Percentiles rank a stretch among this genome's conserved stretches.
Evolutionary conservation across 2,113 vertebrate genomes (phyloP).

Genomic region (Apistogramma diplotaenia): DNA sequence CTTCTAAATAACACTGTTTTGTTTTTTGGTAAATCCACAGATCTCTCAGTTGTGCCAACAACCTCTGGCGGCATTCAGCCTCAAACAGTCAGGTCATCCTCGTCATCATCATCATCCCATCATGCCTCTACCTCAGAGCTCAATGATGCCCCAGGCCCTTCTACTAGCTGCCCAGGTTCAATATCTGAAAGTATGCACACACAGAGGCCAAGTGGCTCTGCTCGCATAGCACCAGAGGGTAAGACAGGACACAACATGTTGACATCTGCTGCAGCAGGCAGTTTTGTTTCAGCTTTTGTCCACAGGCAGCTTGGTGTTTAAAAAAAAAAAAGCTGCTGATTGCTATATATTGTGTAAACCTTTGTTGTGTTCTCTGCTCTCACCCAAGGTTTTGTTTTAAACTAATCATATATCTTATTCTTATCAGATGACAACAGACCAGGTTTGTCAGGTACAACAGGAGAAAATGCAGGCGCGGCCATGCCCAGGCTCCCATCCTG

Average conservation of each 20-base stretch:
- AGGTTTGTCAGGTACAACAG: slow-evolving; percentile 76
- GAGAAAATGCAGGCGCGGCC: slow-evolving; percentile 83
- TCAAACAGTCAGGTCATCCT: slow-evolving; percentile 84
- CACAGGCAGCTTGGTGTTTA: not conserved
- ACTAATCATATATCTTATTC: not conserved
- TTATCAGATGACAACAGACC: slow-evolving; percentile 85
- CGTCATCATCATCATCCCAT: slow-evolving; percentile 77
- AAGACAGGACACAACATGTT: slow-evolving; percentile 24
- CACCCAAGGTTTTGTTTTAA: not conserved
- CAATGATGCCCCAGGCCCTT: slow-evolving; percentile 82
- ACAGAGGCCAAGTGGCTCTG: slow-evolving; percentile 77
- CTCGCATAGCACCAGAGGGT: slow-evolving; percentile 84
- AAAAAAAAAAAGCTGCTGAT: not conserved
- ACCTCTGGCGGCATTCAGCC: slow-evolving; percentile 84
- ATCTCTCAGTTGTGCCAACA: slow-evolving; percentile 91
- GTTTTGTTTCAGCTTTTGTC: not conserved
- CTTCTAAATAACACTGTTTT: not conserved
- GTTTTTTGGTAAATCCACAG: slow-evolving; percentile 61
- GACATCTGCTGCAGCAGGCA: not conserved
- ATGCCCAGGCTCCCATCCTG: slow-evolving; percentile 96
- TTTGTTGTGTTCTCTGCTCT: not conserved
- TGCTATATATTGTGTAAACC: not conserved
- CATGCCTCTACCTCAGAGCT: slow-evolving; percentile 93
- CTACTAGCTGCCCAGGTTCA: slow-evolving; percentile 81
- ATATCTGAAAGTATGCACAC: slow-evolving; percentile 79